Base-by-base conservation (phyloP, 53 echinoderm and acorn worm genomes). In the Echinarachnius parma region DNA sequence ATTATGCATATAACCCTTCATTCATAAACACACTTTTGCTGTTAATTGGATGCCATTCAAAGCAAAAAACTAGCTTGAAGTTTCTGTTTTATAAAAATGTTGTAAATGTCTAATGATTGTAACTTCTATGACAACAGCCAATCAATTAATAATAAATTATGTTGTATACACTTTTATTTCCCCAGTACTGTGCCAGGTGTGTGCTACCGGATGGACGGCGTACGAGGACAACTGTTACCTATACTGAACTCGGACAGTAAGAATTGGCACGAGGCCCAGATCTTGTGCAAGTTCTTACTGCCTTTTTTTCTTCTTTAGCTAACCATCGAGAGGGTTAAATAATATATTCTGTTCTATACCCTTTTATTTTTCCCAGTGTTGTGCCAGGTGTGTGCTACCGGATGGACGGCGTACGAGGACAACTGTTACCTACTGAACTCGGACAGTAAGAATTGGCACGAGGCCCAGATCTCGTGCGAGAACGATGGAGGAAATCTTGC, bases 131-230 rank as follows among this genome's bases (percentile, higher is more conserved):
- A n/a, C n/a, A n/a, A n/a, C n/a, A n/a, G n/a, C 10, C 46, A 11
- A 16, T 16, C 46, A 45, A 11, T 45, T 10, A 10, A 45, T 45
- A n/a, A n/a, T n/a, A n/a, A n/a, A n/a, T n/a, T n/a, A n/a, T n/a
- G n/a, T n/a, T n/a, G n/a, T n/a, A n/a, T 34, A n/a, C n/a, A n/a
- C n/a, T n/a, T n/a, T 39, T 13, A 9, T 39, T 7, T 44, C 54
- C 19, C 30, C 71, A 88, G 89, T 77, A 1, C 31, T 75, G 1
- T 44, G 75, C 24, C 89, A 88, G 70, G 53, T 66, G 23, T 88
- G 91, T 61, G 81, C 91, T 3, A 54, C 72, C 8, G 91, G 86
- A 23, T 90, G 91, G 91, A 59, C 74, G 18, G 61, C 56, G 32
- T 79, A 59, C 34, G 76, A 69, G 9, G 79, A 75, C 48, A 61